These are phyloP conservation scores for Oryzias sinensis DNA, from an alignment of 2,797 vertebrate species.

Conservation along the genomic window DNA sequence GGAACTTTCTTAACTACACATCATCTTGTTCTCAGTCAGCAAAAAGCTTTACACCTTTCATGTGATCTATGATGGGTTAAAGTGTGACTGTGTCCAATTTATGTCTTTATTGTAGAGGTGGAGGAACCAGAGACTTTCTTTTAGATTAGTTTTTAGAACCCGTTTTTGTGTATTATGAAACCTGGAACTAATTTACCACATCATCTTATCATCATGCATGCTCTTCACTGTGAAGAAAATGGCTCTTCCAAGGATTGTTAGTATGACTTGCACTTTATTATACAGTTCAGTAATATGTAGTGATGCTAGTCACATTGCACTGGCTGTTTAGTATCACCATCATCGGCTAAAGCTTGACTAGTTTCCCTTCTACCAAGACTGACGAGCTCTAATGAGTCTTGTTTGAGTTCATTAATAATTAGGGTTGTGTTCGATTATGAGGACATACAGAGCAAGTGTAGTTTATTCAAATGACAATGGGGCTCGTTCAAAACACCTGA, in stretches of 20 bases:
- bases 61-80: conserved; percentile 7
- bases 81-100: conserved; percentile 29
- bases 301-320: conserved; percentile 14
- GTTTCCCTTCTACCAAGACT: background rate
- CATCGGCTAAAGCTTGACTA: conserved; percentile 42
- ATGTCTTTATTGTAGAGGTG: background rate
- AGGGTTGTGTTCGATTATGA: background rate
- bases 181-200: background rate
- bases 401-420: conserved; percentile 10
- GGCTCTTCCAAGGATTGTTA: too few species aligned
- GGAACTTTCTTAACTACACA: conserved; percentile 5
- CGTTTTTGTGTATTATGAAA: background rate
- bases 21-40: conserved; percentile 18
- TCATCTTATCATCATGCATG: background rate
- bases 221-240: too few species aligned
- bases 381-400: conserved; percentile 2
- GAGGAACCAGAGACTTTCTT: background rate
- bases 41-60: background rate
- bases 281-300: background rate
- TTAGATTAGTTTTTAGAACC: background rate
- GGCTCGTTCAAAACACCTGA: background rate
- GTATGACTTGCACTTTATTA: background rate
- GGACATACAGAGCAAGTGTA: background rate
- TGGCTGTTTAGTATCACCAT: background rate
- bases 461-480: conserved; percentile 1